These are phyloP conservation scores for Eristalis tenax DNA, from an alignment of 2,888 invertebrate species.

Conservation along the genomic window DNA sequence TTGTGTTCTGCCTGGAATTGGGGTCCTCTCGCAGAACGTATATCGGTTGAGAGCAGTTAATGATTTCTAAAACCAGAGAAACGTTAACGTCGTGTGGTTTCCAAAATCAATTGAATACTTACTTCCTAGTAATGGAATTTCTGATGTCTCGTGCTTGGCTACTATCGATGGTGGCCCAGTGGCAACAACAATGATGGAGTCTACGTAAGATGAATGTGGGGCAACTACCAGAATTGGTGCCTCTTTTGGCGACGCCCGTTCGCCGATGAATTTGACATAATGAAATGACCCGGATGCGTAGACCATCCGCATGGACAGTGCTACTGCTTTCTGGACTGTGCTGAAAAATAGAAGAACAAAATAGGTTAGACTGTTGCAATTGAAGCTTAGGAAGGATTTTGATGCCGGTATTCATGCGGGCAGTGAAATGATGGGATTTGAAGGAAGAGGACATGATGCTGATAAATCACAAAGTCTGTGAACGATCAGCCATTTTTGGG, in stretches of 20 bases:
- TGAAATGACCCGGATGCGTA: slow-evolving; percentile 92
- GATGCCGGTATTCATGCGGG: too few relatives aligned
- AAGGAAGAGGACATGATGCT: too few relatives aligned
- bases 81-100: background rate
- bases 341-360: slow-evolving; percentile 78
- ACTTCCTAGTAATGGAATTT: slow-evolving; percentile 95
- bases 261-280: slow-evolving; percentile 88
- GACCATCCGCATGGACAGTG: slow-evolving; percentile 87
- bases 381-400: too few relatives aligned
- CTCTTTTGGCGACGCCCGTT: slow-evolving; percentile 84
- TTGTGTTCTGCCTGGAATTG: slow-evolving; percentile 94
- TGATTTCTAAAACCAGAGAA: slow-evolving; percentile 85
- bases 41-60: slow-evolving; percentile 96
- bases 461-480: too few relatives aligned
- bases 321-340: slow-evolving; percentile 85
- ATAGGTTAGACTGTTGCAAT: too few relatives aligned
- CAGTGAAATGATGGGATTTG: too few relatives aligned
- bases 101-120: slow-evolving; percentile 80
- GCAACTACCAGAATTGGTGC: slow-evolving; percentile 93
- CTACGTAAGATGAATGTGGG: slow-evolving; percentile 96
- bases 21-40: slow-evolving; percentile 97
- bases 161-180: slow-evolving; percentile 94
- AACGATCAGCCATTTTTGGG: too few relatives aligned
- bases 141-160: slow-evolving; percentile 91
- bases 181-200: slow-evolving; percentile 91